Percentiles rank a stretch among this genome's conserved stretches.
Conservation (phyloP, 2,113 vertebrate genomes). For the Arvicanthis niloticus region DNA sequence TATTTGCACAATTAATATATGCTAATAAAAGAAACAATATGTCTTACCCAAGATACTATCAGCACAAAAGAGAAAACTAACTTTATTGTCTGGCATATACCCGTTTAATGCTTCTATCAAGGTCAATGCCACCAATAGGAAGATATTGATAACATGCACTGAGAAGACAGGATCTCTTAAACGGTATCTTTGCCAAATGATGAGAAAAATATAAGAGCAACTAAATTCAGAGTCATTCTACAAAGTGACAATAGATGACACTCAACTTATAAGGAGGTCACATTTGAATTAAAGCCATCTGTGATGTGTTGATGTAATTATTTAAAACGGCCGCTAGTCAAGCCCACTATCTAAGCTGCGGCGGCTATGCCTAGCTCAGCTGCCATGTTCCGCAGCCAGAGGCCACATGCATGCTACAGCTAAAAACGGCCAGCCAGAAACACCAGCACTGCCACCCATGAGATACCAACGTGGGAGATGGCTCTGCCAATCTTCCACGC, state of each 20-base stretch:
- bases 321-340: too few species aligned
- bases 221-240: not conserved
- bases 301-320: not conserved
- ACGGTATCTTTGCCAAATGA: not conserved
- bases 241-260: not conserved
- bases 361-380: too few species aligned
- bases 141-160: not conserved
- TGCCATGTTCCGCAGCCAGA: too few species aligned
- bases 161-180: not conserved
- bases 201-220: slow-evolving; percentile 43
- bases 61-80: not conserved
- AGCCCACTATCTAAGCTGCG: too few species aligned
- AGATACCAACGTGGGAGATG: too few species aligned
- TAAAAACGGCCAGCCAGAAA: too few species aligned
- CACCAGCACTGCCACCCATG: too few species aligned
- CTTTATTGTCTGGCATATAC: not conserved
- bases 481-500: too few species aligned
- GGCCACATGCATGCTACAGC: too few species aligned
- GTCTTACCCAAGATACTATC: not conserved
- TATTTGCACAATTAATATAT: not conserved
- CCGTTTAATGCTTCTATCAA: not conserved
- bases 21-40: not conserved
- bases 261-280: not conserved
- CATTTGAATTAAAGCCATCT: not conserved
- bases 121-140: not conserved